Percentiles rank a stretch among this genome's conserved stretches.
These are phyloP conservation scores for Cichlasoma orientale DNA, from an alignment of 2,797 vertebrate species.

Conservation along the genomic window DNA sequence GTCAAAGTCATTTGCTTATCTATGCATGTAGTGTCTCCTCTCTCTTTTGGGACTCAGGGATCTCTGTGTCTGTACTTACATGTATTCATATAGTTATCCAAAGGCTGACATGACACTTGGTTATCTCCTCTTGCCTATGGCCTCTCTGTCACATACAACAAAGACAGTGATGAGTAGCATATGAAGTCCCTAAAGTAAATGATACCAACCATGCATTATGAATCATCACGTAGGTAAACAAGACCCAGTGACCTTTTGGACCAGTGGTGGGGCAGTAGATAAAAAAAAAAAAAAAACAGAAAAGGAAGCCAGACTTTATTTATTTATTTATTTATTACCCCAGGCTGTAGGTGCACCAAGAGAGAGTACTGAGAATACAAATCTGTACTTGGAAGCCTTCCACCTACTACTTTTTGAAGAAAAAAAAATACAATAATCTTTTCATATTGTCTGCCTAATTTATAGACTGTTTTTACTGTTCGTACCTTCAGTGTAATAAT, in stretches of 20 bases:
- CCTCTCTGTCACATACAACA: conserved; percentile 52
- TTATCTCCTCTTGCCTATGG: conserved; percentile 56
- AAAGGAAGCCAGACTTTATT: not conserved
- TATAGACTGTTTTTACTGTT: not conserved
- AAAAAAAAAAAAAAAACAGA: conserved; percentile 47
- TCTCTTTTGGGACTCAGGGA: conserved; percentile 6
- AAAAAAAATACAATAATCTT: not conserved
- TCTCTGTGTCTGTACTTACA: conserved; percentile 13
- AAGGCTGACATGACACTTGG: conserved; percentile 54
- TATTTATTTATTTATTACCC: conserved; percentile 2
- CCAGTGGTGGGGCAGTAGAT: conserved; percentile 36
- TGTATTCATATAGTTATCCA: conserved; percentile 44
- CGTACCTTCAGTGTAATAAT: not conserved
- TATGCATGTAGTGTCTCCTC: conserved; percentile 7
- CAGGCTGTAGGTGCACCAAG: conserved; percentile 6
- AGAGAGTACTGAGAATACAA: not conserved
- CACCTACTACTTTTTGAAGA: not conserved
- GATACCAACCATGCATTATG: conserved; percentile 71
- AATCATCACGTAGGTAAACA: conserved; percentile 73
- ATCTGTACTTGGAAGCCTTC: not conserved
- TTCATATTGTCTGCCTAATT: not conserved
- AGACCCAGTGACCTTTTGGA: conserved; percentile 67
- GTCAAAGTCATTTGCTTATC: conserved; percentile 17
- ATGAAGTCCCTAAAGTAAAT: conserved; percentile 72
- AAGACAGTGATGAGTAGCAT: conserved; percentile 47